Percentiles rank a stretch among this genome's conserved stretches.
Conservation (phyloP, 37 sponge, comb jelly and placozoan species). For the Petrosia ficiformis region DNA sequence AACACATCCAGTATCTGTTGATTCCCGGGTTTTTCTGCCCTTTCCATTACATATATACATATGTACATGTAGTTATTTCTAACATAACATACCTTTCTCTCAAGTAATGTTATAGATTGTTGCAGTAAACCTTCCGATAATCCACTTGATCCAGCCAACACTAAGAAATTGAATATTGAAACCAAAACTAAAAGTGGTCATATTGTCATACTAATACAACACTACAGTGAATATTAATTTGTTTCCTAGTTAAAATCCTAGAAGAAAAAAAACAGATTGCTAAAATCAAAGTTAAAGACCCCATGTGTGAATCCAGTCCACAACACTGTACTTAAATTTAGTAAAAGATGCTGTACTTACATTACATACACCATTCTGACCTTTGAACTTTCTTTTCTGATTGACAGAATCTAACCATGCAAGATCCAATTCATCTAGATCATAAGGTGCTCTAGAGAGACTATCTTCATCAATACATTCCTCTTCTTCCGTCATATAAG, state of each 20-base stretch:
- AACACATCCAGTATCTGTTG: too few species aligned
- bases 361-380: too few species aligned
- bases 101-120: conserved; percentile 54
- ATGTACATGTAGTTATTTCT: background rate
- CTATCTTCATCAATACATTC: background rate
- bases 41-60: conserved; percentile 4
- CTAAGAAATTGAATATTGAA: conserved; percentile 22
- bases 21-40: too few species aligned
- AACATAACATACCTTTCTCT: conserved; percentile 52
- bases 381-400: conserved; percentile 55
- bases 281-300: too few species aligned
- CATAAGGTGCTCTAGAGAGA: conserved; percentile 33
- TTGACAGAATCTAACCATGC: conserved; percentile 78
- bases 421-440: conserved; percentile 84
- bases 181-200: too few species aligned
- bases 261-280: background rate
- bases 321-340: too few species aligned
- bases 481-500: too few species aligned
- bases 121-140: conserved; percentile 52
- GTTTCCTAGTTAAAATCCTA: too few species aligned
- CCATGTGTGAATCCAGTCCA: too few species aligned
- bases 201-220: too few species aligned
- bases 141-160: conserved; percentile 35
- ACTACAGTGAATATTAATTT: too few species aligned
- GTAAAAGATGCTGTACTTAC: too few species aligned